Evolutionary conservation across 2,888 invertebrate species (phyloP).

Genomic region (Tetragnatha montana): DNA sequence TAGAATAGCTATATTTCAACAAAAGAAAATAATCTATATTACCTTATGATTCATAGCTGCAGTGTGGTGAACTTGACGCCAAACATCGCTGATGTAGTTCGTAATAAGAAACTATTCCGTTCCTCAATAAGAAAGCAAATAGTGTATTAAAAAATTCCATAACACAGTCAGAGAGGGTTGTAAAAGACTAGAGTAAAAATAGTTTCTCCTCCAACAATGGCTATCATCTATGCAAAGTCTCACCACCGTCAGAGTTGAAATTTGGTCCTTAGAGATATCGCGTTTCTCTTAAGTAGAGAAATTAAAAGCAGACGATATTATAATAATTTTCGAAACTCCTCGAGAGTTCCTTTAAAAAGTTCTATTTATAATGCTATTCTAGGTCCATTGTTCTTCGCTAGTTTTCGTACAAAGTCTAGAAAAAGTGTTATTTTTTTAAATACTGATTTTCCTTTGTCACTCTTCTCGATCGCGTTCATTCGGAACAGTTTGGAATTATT

Average conservation of each 20-base stretch:
- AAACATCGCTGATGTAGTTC: not conserved
- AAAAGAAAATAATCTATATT: not conserved
- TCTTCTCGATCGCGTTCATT: not conserved
- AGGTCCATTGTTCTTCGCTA: not conserved
- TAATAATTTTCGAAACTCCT: not conserved
- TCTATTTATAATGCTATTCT: not conserved
- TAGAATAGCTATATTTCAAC: not conserved
- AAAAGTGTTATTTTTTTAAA: slow-evolving; percentile 10
- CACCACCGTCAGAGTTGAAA: not conserved
- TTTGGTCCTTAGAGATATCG: not conserved
- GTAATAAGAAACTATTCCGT: not conserved
- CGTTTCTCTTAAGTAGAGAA: not conserved
- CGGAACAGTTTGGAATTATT: not conserved
- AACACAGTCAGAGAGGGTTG: not conserved
- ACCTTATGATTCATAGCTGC: not conserved
- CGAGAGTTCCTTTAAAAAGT: not conserved
- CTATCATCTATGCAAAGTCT: not conserved
- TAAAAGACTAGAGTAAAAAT: not conserved
- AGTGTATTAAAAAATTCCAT: not conserved
- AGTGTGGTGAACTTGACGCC: not conserved
- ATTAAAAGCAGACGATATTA: not conserved
- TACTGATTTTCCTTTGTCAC: slow-evolving; percentile 6
- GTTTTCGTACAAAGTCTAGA: not conserved
- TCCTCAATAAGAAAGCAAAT: not conserved
- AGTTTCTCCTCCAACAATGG: not conserved